phyloP scores from a whole-genome alignment of 2,797 vertebrate genomes.

The Neosilurus hyrtlii region DNA sequence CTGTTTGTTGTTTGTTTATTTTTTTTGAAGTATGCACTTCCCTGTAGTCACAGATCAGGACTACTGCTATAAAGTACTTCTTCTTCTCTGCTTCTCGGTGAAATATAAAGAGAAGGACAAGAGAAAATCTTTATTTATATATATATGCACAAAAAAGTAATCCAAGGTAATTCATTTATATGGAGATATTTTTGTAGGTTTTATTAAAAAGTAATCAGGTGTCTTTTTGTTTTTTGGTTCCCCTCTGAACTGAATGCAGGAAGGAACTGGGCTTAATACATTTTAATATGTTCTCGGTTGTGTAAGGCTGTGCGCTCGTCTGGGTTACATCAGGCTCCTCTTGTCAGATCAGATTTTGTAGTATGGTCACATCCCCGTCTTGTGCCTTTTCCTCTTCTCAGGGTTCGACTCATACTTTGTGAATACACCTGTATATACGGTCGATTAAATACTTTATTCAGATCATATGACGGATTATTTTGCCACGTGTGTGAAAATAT shows the following conservation, averaged over 20 bases:
- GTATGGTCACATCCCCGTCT: conserved; percentile 1
- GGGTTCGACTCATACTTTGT: conserved; percentile 53
- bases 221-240: neutral
- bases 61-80: conserved; percentile 58
- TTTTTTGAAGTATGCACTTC: conserved; percentile 56
- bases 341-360: neutral
- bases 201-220: neutral
- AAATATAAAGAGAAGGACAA: conserved; percentile 32
- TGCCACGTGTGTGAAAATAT: neutral
- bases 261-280: neutral
- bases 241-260: neutral
- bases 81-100: conserved; percentile 1
- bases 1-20: conserved; percentile 28
- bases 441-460: neutral
- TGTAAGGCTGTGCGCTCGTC: conserved; percentile 38
- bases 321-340: neutral
- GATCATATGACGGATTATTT: neutral
- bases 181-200: conserved; percentile 1
- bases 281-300: neutral
- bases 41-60: conserved; percentile 48
- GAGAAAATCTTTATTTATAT: neutral
- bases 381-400: conserved; percentile 58
- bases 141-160: neutral
- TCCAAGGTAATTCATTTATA: neutral
- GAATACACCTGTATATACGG: conserved; percentile 34